A percentile compares a stretch with the other conserved stretches of the same genome.
phyloP scores from a whole-genome alignment of 2,888 invertebrate species.

The Asteroscopus sphinx region DNA sequence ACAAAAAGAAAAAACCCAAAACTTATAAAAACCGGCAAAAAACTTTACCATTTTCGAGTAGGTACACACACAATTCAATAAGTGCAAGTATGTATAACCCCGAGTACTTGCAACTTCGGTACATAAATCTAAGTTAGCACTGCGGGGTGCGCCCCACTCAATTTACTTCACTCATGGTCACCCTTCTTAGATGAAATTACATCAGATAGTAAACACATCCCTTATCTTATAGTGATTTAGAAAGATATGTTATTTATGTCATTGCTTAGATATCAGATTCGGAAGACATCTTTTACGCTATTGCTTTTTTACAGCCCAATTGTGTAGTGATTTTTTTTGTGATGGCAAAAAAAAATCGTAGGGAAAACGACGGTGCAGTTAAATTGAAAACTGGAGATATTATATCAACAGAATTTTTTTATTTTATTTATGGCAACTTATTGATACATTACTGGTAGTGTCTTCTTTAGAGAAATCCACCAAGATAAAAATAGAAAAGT shows the following conservation, averaged over 20 bases:
- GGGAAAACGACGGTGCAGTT: neutral
- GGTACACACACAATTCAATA: conserved; percentile 48
- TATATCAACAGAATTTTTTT: no score
- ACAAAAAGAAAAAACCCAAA: neutral
- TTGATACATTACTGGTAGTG: no score
- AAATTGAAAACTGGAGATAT: no score
- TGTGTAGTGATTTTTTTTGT: no score
- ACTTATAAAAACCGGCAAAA: conserved; percentile 36
- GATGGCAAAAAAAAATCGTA: neutral
- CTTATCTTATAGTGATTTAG: conserved; percentile 70
- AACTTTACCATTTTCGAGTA: conserved; percentile 31
- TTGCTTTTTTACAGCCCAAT: conserved; percentile 30
- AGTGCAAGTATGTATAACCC: conserved; percentile 35
- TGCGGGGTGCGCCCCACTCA: conserved; percentile 71
- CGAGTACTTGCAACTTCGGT: conserved; percentile 54
- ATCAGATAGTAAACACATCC: conserved; percentile 69
- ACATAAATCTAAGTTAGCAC: conserved; percentile 71
- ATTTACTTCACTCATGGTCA: conserved; percentile 79
- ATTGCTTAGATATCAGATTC: conserved; percentile 47
- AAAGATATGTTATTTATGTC: conserved; percentile 61
- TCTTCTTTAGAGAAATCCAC: no score
- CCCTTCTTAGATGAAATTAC: conserved; percentile 80
- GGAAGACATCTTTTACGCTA: conserved; percentile 46
- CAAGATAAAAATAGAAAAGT: no score
- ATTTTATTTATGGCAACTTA: no score